phyloP scores from a whole-genome alignment of 2,888 invertebrate genomes.

The Blastobasis lacticolella region DNA sequence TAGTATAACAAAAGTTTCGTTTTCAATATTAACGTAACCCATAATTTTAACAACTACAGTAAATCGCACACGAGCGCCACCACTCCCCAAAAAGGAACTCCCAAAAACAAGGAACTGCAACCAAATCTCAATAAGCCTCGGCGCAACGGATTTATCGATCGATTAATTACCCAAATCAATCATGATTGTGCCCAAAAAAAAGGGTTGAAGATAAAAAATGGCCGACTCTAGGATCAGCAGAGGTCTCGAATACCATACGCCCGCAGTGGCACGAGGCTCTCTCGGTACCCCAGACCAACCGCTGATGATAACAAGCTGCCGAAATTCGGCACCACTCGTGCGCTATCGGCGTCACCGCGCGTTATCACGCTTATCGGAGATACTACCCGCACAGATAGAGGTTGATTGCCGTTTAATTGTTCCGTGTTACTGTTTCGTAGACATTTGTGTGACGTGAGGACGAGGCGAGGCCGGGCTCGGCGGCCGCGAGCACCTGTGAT shows the following conservation, averaged over 20 bases:
- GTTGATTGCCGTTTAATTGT: constrained; percentile 15
- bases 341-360: constrained; percentile 31
- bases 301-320: constrained; percentile 56
- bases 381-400: constrained; percentile 24
- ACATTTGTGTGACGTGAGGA: too few relatives aligned
- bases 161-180: constrained; percentile 61
- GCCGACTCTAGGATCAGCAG: constrained; percentile 65
- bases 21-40: background rate
- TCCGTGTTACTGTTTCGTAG: too few relatives aligned
- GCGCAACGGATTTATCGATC: constrained; percentile 19
- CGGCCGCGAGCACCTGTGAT: too few relatives aligned
- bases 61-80: too few relatives aligned
- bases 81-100: background rate
- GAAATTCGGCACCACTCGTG: constrained; percentile 37
- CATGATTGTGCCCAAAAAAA: constrained; percentile 53
- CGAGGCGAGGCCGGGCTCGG: too few relatives aligned
- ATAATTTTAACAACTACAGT: background rate
- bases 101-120: background rate
- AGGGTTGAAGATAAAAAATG: constrained; percentile 63
- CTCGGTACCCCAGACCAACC: constrained; percentile 70
- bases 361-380: constrained; percentile 53
- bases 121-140: background rate
- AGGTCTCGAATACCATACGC: constrained; percentile 74
- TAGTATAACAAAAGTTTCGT: too few relatives aligned
- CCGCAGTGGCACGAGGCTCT: constrained; percentile 41